Conservation (phyloP, 2,797 vertebrate species). For the Bucorvus abyssinicus region DNA sequence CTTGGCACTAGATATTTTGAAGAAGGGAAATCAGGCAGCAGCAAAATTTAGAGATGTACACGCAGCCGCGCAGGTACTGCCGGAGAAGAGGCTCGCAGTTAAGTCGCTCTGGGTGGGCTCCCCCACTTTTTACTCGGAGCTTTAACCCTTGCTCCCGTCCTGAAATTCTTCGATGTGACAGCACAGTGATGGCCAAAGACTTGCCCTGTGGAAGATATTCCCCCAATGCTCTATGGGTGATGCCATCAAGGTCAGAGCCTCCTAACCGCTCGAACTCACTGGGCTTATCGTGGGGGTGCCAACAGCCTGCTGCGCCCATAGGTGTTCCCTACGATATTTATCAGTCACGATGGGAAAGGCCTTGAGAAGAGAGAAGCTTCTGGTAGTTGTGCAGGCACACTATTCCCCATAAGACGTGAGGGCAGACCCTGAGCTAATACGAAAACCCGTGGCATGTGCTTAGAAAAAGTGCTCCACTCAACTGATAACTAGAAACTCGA, state of each 20-base stretch:
- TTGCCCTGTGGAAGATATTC: background rate
- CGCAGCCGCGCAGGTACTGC: background rate
- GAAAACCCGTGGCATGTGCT: background rate
- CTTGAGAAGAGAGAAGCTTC: background rate
- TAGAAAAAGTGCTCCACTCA: background rate
- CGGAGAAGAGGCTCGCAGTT: background rate
- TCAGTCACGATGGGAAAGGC: background rate
- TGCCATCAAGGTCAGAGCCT: background rate
- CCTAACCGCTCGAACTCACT: background rate
- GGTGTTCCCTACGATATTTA: background rate
- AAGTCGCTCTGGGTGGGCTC: background rate
- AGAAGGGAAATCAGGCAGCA: slow-evolving; percentile 3
- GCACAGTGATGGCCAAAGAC: background rate
- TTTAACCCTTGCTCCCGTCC: background rate
- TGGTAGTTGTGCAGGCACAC: background rate
- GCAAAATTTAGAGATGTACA: background rate
- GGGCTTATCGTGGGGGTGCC: background rate
- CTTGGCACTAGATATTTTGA: background rate
- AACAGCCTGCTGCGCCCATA: background rate
- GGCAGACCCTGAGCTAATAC: background rate
- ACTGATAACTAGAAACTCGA: background rate
- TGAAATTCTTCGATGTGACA: background rate
- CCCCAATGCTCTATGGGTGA: fast-evolving
- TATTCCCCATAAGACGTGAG: background rate
- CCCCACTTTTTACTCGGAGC: background rate